Base-by-base conservation (phyloP, 2,113 vertebrate genomes). In the Entomyzon cyanotis region DNA sequence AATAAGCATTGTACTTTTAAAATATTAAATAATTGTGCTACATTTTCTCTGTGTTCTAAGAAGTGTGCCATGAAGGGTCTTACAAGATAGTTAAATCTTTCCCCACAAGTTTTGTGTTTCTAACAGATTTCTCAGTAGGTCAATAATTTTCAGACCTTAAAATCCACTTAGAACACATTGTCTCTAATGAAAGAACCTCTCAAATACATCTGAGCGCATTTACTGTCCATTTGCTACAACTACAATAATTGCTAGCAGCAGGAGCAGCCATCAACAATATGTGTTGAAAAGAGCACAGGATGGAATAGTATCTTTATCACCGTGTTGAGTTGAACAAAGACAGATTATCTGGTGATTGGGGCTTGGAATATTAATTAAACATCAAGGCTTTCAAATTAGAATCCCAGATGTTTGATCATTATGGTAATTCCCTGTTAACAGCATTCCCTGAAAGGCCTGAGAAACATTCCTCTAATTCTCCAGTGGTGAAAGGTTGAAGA, bases 281-380 rank as follows among this genome's bases (percentile, higher is more conserved):
- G 41, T 58, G 22, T 58, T 81, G 73, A 62, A 85, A 87, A 80
- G 67, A 93, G n/a, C 10, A 63, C 30, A 84, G 87, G 62, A 55
- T 80, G 37, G 44, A 82, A 82, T 9, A 21, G 44, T 58, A 53
- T 82, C 84, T 63, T 83, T 87, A 94, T 73, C 93, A 92, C 47
- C 46, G 30, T 58, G 71, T 49, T 91, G 70, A 93, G 42, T 46
- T 84, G 63, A 90, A 94, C 67, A 84, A 70, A 93, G 89, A 81
- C 42, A 94, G 68, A 80, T 94, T 87, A 92, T 90, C 33, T 53
- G 47, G 59, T 85, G 87, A 74, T 80, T 81, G 31, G 78, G 73
- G 39, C 83, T 95, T 90, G 42, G 69, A 91, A 94, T 95, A 95
- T 94, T 87, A 96, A 95, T 96, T 96, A 96, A 97, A 95, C 85